Percentiles rank a stretch among this genome's conserved stretches.
Conservation (phyloP, 2,797 vertebrate genomes). For the Sebastes hubbsi region DNA sequence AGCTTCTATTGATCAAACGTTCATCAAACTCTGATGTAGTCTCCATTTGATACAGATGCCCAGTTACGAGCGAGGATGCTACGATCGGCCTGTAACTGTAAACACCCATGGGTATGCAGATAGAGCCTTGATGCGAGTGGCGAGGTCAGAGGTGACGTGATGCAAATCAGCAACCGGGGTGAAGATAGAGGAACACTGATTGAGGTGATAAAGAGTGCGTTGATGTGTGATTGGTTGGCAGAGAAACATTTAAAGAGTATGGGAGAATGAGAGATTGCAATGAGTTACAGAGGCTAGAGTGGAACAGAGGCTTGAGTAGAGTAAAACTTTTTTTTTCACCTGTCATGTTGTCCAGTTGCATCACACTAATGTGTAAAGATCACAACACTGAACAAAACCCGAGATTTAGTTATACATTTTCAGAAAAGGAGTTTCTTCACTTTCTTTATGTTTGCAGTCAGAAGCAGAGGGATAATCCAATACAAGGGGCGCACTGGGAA, state of each 20-base stretch:
- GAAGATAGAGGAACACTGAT: background rate
- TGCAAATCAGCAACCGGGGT: background rate
- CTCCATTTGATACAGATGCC: background rate
- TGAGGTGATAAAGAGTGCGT: background rate
- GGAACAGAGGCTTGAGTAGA: too few relatives aligned
- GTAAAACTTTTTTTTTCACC: too few relatives aligned
- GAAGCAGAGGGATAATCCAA: background rate
- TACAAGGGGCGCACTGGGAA: background rate
- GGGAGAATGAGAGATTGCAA: background rate
- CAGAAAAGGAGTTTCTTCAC: background rate
- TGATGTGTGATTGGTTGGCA: background rate
- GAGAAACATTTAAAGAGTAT: background rate
- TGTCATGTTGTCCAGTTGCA: background rate
- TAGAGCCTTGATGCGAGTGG: background rate
- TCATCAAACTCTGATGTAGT: constrained; percentile 13
- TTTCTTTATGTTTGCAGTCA: background rate
- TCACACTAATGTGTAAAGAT: background rate
- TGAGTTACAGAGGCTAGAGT: background rate
- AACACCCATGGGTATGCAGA: background rate
- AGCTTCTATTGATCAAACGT: constrained; percentile 15
- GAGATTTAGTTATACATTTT: background rate
- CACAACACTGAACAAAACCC: background rate
- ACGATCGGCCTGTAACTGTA: background rate
- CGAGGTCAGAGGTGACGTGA: background rate
- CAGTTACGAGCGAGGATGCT: background rate